Percentiles rank a stretch among this genome's conserved stretches.
Conservation (phyloP, 2,888 invertebrate genomes). For the Xanthostigma xanthostigma region DNA sequence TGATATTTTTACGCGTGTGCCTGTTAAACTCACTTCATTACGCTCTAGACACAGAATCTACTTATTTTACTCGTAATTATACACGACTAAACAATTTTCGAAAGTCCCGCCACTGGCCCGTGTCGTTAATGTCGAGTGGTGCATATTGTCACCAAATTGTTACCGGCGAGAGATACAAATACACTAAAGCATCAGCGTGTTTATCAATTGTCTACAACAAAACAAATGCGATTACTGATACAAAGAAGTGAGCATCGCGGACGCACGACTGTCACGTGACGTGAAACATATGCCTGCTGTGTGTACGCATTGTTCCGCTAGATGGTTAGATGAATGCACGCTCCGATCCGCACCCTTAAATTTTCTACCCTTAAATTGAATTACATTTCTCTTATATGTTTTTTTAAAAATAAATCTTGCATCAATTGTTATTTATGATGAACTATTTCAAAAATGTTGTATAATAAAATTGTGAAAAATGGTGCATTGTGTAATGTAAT, state of each 20-base stretch:
- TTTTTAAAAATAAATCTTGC: too few relatives aligned
- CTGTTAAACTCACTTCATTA: too few relatives aligned
- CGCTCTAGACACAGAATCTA: too few relatives aligned
- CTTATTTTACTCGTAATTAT: not conserved
- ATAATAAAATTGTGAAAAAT: too few relatives aligned
- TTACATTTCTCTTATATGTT: too few relatives aligned
- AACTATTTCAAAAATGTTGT: too few relatives aligned
- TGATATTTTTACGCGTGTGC: too few relatives aligned
- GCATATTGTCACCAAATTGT: not conserved
- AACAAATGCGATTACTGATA: conserved; percentile 26
- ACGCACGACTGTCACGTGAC: conserved; percentile 7
- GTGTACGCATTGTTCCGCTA: not conserved
- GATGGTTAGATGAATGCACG: too few relatives aligned
- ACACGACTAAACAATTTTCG: not conserved
- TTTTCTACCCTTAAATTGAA: too few relatives aligned
- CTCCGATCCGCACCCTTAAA: too few relatives aligned
- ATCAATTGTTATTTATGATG: too few relatives aligned
- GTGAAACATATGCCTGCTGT: not conserved
- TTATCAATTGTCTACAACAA: conserved; percentile 28
- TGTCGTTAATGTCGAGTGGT: not conserved
- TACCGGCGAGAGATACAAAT: not conserved
- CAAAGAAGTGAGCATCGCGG: conserved; percentile 28
- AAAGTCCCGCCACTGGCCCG: not conserved
- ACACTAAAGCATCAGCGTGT: conserved; percentile 14
- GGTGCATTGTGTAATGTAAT: too few relatives aligned